Conservation (phyloP, 53 echinoderm and acorn worm species). For the Echinarachnius parma region DNA sequence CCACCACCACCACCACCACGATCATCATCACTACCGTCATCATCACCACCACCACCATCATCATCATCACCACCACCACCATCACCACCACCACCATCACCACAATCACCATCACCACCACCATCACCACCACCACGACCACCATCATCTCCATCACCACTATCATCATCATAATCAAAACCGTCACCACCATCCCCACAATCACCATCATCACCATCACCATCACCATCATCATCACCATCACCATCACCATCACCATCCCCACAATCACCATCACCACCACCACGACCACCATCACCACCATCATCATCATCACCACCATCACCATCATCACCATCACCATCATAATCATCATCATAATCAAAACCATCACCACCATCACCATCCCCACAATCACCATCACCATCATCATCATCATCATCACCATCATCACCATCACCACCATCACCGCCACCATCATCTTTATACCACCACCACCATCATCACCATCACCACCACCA, state of each 20-base stretch:
- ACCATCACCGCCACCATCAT: slow-evolving; percentile 4
- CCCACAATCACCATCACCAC: background rate
- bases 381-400: slow-evolving; percentile 2
- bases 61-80: background rate
- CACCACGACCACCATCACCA: background rate
- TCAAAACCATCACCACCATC: background rate
- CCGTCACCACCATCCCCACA: background rate
- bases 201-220: slow-evolving; percentile 5
- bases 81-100: slow-evolving; percentile 2
- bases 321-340: slow-evolving; percentile 8
- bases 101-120: slow-evolving; percentile 8
- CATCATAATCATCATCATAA: background rate
- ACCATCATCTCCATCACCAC: background rate
- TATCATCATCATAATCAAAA: background rate
- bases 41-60: background rate
- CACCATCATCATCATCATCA: slow-evolving; percentile 17
- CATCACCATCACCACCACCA: slow-evolving; percentile 6
- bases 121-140: background rate
- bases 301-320: background rate
- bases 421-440: slow-evolving; percentile 1
- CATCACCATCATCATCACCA: slow-evolving; percentile 2
- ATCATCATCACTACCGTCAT: background rate
- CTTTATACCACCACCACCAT: slow-evolving; percentile 8
- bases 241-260: background rate
- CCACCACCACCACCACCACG: background rate